Evolutionary conservation across 2,888 invertebrate species (phyloP), one percentile per base, ranked within the genome.

Genomic region (Odontocolon sp.): DNA sequence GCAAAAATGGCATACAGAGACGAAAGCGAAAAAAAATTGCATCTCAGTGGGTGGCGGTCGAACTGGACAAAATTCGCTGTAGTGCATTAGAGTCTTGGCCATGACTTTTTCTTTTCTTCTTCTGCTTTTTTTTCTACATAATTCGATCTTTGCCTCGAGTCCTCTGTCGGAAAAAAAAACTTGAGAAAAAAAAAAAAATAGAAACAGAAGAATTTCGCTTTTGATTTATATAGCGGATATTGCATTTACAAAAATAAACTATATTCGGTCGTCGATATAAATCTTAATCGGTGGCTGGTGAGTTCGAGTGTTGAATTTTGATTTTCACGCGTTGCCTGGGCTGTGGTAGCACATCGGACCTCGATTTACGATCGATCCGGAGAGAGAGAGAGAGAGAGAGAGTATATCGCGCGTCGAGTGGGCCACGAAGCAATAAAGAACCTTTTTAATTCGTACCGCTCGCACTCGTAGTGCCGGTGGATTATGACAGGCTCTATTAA

Each of bases 351-450:
- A 14, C 50, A 66, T 74, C 50, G 26, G 66, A 36, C 40, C 45
- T 54, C 68, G 77, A 77, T 80, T 79, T 78, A 61, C 64, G 73
- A 70, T 71, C 64, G 68, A 71, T 66, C 64, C 54, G 45, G 45
- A 21, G 61, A 45, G 54, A 59, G 45, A 59, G 56, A n/a, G n/a
- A n/a, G n/a, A 67, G 31, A 68, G 67, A 63, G 69, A 68, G 45
- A 40, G 28, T 33, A 74, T 74, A 31, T 59, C 61, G 36, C 21
- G 63, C 36, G 38, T 63, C 68, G 79, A 77, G 77, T 73, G 75
- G 72, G 31, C 68, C 74, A 52, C 26, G 40, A 59, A 38, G 56
- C 16, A 70, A 64, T 42, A 66, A 70, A 57, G 16, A 74, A 56
- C 23, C n/a, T 70, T 59, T 59, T 45, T 42, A 57, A 68, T 66